A percentile compares a stretch with the other conserved stretches of the same genome.
These are phyloP conservation scores for Chondrilla cf. caribensis DNA, from an alignment of 37 sponge, comb jelly and placozoan species.

Conservation along the genomic window DNA sequence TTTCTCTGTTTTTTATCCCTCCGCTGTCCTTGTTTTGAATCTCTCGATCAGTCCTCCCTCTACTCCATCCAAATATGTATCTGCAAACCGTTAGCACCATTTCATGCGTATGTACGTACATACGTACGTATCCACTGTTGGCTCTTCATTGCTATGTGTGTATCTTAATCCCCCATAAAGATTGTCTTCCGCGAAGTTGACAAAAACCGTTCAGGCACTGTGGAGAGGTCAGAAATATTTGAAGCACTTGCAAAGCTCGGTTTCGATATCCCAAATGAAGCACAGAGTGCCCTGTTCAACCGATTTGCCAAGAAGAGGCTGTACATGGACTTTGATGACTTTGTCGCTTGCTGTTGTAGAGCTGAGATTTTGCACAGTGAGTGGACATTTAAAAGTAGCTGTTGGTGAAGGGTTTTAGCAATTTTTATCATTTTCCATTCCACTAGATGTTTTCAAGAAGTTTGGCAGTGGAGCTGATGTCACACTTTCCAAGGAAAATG, in stretches of 20 bases:
- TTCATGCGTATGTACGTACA: neutral
- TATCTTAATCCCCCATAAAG: slow-evolving; percentile 35
- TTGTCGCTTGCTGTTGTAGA: slow-evolving; percentile 61
- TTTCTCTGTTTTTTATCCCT: no score
- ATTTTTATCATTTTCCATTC: neutral
- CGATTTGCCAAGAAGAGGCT: slow-evolving; percentile 64
- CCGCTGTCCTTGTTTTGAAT: no score
- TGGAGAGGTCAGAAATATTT: slow-evolving; percentile 58
- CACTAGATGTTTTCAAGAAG: slow-evolving; percentile 38
- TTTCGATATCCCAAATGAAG: slow-evolving; percentile 36
- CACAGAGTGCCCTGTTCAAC: slow-evolving; percentile 43
- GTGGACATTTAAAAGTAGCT: neutral
- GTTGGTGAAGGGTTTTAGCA: neutral
- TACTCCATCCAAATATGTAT: no score
- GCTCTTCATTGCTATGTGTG: neutral
- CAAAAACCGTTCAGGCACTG: slow-evolving; percentile 60
- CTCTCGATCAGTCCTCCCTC: no score
- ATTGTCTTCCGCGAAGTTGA: slow-evolving; percentile 68
- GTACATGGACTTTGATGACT: slow-evolving; percentile 74
- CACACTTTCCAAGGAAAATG: slow-evolving; percentile 39
- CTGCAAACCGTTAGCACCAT: neutral
- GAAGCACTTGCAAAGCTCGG: slow-evolving; percentile 44
- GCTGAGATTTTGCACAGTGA: slow-evolving; percentile 67
- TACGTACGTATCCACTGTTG: neutral
- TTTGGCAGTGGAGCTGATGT: slow-evolving; percentile 20